Base-by-base conservation (phyloP, 2,888 invertebrate genomes). In the Diabrotica balteata region DNA sequence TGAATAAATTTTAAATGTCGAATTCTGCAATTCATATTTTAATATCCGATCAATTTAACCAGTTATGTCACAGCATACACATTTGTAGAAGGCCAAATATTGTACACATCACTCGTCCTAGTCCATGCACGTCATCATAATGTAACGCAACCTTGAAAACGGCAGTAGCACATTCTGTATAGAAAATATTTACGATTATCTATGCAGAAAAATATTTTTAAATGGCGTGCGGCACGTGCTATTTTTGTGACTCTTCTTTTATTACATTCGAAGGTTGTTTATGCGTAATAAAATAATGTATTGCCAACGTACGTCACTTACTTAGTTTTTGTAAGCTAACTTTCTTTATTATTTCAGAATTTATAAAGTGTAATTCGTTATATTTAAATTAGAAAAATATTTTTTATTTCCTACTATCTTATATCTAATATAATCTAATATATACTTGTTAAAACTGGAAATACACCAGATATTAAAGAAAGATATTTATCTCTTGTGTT, bases 211-310 rank as follows among this genome's bases (percentile, higher is more conserved):
- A 10, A 45, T 22, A 50, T 42, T 59, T 61, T 61, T 53, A 8
- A 46, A 44, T 9, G 42, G 8, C 44, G 51, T 44, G 7, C 46
- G 53, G 46, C 61, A 52, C 61, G 61, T 61, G 61, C 61, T 61
- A 61, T 53, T 61, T 53, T n/a, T 54, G 60, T 51, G 51, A 10
- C 51, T 55, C 57, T 57, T 50, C 32, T 11, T 60, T 43, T 44
- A 42, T 46, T 17, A 43, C 32, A 32, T 32, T 32, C 50, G 60
- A 60, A 60, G 51, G 45, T 61, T 53, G 49, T 46, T 7, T 45
- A n/a, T 11, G 32, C 32, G 32, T 46, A 61, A 44, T 32, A 32
- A 32, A 32, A 32, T 32, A 32, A 32, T 32, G 5, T 32, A 54
- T 45, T 61, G 22, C 47, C 42, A 50, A 61, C 22, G 8, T 61